Base-by-base conservation (phyloP, 1,140 invertebrate species). In the Heliothis virescens region DNA sequence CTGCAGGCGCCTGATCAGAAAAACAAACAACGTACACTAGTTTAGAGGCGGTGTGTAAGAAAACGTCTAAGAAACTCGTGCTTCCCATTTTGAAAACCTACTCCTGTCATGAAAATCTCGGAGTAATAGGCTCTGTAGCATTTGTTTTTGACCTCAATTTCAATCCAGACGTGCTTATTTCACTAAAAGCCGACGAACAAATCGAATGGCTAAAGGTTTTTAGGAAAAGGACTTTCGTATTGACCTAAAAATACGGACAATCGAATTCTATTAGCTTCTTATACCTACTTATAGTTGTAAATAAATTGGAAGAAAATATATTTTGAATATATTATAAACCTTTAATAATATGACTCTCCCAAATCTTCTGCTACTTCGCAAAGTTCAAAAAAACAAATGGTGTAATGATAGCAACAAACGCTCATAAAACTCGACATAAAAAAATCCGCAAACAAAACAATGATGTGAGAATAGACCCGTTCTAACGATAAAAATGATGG, bases 11-110 rank as follows among this genome's bases (percentile, higher is more conserved):
- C 72, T 62, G 34, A 62, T 75, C 48, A n/a, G 48, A 16, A 41
- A 79, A 79, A 59, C 63, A 79, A 79, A 71, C 76, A 79, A 50
- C 55, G 65, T 60, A 79, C 63, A 50, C 53, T 79, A 74, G 53
- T 71, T 55, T 71, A 79, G 57, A 57, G 74, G 60, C 48, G 52
- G 63, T 3, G 52, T 55, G 29, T 50, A 71, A 59, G 53, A 12
- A 48, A 69, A 57, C 62, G 76, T 79, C 76, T 71, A 50, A 47
- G 50, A 29, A 71, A 15, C 52, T 67, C 60, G 75, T 77, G 62
- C 75, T 77, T 77, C 48, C 55, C 60, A 77, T 67, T 16, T 47
- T 50, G 29, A 77, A 67, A 1, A 26, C 21, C 21, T 65, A 67
- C 26, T n/a, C 52, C 26, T 18, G 55, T 52, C 65, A 69, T 59